Evolutionary conservation across 2,888 invertebrate species (phyloP).

Genomic region (Helobdella robusta): DNA sequence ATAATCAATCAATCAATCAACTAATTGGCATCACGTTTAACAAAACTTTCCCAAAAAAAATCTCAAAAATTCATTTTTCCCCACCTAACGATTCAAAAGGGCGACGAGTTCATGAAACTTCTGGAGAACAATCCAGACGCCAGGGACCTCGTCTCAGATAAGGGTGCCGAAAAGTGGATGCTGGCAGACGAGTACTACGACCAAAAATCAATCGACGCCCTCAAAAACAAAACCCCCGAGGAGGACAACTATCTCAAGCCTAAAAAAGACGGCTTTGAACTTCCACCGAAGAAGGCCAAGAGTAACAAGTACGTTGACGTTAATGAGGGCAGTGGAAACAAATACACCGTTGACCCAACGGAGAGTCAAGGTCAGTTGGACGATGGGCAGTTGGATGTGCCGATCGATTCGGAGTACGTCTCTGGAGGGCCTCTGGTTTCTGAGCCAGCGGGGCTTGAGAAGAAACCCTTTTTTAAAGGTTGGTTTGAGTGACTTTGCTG

Average conservation of each 20-base stretch:
- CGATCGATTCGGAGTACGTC: background rate
- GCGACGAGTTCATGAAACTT: conserved; percentile 21
- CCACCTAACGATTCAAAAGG: background rate
- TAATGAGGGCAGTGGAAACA: background rate
- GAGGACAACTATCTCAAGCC: conserved; percentile 23
- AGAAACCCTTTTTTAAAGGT: too few species aligned
- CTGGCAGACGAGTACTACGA: too few species aligned
- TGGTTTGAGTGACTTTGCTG: too few species aligned
- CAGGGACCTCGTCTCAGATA: conserved; percentile 9
- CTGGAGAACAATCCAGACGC: conserved; percentile 4
- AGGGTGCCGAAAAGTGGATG: conserved; percentile 10
- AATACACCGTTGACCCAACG: conserved; percentile 16
- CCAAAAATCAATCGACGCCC: too few species aligned
- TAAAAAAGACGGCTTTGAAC: background rate
- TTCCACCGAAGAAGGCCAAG: background rate
- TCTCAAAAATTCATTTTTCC: background rate
- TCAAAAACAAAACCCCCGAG: too few species aligned
- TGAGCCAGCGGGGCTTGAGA: background rate
- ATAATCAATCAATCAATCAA: background rate
- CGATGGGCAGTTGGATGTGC: conserved; percentile 3
- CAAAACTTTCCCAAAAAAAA: background rate
- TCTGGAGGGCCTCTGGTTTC: background rate
- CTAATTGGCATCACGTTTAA: background rate
- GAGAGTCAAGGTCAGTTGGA: background rate
- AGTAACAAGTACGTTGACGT: background rate